These are phyloP conservation scores for Tapirus terrestris DNA, from an alignment of 2,113 vertebrate genomes.

Conservation along the genomic window DNA sequence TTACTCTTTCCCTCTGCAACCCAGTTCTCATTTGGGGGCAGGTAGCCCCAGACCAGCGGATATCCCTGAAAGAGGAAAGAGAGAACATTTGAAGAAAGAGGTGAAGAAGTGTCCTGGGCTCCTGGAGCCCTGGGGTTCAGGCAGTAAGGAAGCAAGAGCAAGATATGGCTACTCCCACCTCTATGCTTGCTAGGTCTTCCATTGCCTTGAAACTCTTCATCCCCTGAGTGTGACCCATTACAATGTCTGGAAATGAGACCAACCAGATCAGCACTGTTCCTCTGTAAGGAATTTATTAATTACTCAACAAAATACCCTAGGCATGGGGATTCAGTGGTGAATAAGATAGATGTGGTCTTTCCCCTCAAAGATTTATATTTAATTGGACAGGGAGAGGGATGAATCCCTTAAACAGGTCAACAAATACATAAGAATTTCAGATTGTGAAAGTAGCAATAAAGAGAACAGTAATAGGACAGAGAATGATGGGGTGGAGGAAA, in stretches of 20 bases:
- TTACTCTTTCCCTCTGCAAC: not conserved
- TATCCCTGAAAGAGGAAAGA: not conserved
- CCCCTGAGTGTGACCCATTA: not conserved
- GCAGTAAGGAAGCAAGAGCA: not conserved
- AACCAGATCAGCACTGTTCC: not conserved
- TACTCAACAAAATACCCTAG: not conserved
- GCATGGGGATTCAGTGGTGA: not conserved
- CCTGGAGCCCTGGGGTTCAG: not conserved
- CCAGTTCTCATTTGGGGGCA: not conserved
- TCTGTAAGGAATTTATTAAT: not conserved
- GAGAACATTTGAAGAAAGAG: not conserved
- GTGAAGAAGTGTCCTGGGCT: fast-evolving
- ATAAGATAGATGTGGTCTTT: not conserved
- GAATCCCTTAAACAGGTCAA: not conserved
- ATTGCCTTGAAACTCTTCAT: not conserved
- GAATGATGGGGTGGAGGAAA: not conserved
- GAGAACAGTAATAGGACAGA: not conserved
- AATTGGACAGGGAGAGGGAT: not conserved
- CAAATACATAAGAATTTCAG: not conserved
- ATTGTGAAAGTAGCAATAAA: not conserved
- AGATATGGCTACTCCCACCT: not conserved
- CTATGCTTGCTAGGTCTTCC: not conserved
- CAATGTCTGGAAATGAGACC: not conserved
- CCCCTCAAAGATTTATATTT: not conserved
- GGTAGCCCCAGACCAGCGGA: not conserved